These are phyloP conservation scores for Chrysodeixis includens DNA, from an alignment of 2,888 invertebrate genomes.

Conservation along the genomic window DNA sequence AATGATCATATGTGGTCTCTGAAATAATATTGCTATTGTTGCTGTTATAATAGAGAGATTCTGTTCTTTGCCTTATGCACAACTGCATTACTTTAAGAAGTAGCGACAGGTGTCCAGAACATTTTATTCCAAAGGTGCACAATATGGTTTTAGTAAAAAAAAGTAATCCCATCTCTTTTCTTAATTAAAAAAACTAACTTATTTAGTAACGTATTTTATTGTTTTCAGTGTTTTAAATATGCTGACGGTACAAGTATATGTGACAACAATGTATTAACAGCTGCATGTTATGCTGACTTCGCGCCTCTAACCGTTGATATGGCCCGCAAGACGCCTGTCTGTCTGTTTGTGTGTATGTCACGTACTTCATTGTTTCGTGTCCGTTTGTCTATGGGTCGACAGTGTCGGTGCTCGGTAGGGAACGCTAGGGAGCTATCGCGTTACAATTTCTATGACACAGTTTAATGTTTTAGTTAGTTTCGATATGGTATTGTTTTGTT, in stretches of 20 bases:
- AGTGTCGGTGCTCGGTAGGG: conserved; percentile 13
- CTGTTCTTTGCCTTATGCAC: too few species aligned
- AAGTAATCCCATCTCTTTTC: too few species aligned
- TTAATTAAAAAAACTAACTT: too few species aligned
- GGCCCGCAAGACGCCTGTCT: conserved; percentile 34
- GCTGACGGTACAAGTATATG: background rate
- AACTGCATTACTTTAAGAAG: too few species aligned
- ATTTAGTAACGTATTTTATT: too few species aligned
- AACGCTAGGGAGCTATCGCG: conserved; percentile 41
- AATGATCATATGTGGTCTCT: too few species aligned
- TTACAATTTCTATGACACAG: conserved; percentile 54
- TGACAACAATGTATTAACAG: background rate
- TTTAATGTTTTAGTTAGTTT: conserved; percentile 23
- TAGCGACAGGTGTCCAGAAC: too few species aligned
- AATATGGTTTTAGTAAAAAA: too few species aligned
- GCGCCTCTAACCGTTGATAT: conserved; percentile 41
- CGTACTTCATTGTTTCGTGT: conserved; percentile 59
- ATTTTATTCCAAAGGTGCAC: too few species aligned
- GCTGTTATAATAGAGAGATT: too few species aligned
- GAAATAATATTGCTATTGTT: too few species aligned
- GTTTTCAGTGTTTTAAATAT: too few species aligned
- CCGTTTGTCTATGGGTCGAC: conserved; percentile 44
- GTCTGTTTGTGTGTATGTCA: conserved; percentile 58
- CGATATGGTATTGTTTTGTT: conserved; percentile 38
- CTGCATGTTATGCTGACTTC: conserved; percentile 46